A percentile compares a stretch with the other conserved stretches of the same genome.
Evolutionary conservation across 2,113 vertebrate species (phyloP).

Genomic region (Clarias gariepinus): DNA sequence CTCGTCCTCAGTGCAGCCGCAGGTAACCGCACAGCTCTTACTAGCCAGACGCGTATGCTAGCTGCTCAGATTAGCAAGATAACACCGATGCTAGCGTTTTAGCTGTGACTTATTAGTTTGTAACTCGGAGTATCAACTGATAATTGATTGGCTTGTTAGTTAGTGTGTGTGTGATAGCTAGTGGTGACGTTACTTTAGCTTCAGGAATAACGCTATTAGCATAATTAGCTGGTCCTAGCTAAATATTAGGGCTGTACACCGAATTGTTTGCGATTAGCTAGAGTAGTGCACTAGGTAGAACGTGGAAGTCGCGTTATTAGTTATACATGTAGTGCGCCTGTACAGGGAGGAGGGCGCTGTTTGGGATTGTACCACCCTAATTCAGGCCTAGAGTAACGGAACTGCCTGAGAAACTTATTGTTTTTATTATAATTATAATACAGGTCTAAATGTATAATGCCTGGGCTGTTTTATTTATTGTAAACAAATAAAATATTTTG

Average conservation of each 20-base stretch:
- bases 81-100: background rate
- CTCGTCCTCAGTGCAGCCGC: conserved; percentile 50
- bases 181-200: background rate
- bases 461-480: too few species aligned
- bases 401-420: background rate
- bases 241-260: background rate
- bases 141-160: background rate
- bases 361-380: background rate
- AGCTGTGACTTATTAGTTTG: background rate
- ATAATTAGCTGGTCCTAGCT: background rate
- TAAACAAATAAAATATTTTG: too few species aligned
- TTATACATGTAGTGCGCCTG: background rate
- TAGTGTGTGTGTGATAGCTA: background rate
- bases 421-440: background rate
- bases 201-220: too few species aligned
- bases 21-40: conserved; percentile 26
- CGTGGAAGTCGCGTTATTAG: too few species aligned
- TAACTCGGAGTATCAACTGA: background rate
- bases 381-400: background rate
- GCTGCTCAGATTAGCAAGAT: background rate
- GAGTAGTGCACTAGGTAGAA: background rate
- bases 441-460: too few species aligned
- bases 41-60: background rate
- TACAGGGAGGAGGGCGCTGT: background rate
- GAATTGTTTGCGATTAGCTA: background rate